Conservation (phyloP, 2,113 vertebrate genomes). For the Centropus unirufus region DNA sequence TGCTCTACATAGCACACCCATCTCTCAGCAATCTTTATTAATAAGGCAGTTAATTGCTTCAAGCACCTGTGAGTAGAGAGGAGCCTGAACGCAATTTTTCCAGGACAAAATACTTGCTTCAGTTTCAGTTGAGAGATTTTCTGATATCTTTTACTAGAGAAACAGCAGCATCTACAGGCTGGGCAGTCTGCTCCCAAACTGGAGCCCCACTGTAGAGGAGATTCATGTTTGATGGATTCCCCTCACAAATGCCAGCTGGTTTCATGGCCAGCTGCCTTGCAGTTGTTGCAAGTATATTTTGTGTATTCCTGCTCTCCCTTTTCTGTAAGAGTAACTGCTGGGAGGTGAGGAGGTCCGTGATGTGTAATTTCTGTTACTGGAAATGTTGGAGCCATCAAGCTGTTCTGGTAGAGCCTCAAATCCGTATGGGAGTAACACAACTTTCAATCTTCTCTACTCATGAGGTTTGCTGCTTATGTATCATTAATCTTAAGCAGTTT, state of each 20-base stretch:
- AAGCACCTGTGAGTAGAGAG: background rate
- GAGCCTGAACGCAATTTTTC: background rate
- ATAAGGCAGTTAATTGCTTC: background rate
- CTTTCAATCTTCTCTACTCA: background rate
- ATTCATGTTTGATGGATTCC: background rate
- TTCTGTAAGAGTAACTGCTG: constrained; percentile 36
- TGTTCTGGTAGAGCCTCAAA: background rate
- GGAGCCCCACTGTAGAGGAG: background rate
- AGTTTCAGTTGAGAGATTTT: constrained; percentile 25
- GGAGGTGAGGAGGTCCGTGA: background rate
- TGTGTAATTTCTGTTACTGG: constrained; percentile 27
- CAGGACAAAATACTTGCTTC: background rate
- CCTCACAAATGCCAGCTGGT: constrained; percentile 32
- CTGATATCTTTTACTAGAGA: constrained; percentile 31
- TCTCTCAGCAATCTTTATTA: background rate
- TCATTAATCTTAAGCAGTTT: background rate
- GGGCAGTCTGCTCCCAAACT: constrained; percentile 18
- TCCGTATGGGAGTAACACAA: background rate
- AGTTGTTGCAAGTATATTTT: constrained; percentile 36
- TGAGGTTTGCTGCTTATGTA: background rate
- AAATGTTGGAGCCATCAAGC: constrained; percentile 1
- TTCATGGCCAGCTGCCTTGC: constrained; percentile 34
- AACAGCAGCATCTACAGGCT: constrained; percentile 55
- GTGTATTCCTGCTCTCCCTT: constrained; percentile 16
- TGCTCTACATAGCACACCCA: background rate